phyloP scores from a whole-genome alignment of 2,113 vertebrate genomes.

The Misgurnus anguillicaudatus region DNA sequence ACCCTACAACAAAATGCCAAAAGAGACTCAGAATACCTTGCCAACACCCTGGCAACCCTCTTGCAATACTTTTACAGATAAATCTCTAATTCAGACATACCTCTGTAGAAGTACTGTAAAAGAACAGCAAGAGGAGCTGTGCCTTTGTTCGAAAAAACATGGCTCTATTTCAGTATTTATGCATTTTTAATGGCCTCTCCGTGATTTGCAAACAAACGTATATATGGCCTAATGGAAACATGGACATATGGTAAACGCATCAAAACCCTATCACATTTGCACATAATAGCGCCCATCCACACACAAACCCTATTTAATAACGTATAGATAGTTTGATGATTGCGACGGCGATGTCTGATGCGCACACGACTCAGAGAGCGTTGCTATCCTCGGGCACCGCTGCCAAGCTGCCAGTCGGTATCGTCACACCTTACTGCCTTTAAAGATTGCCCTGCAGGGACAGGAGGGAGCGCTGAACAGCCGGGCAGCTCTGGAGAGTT shows the following conservation, averaged over 20 bases:
- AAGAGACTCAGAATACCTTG: no score
- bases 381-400: conserved; percentile 90
- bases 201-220: conserved; percentile 32
- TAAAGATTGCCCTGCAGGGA: conserved; percentile 99
- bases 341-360: conserved; percentile 56
- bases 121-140: neutral
- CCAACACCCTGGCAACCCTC: neutral
- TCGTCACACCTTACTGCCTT: conserved; percentile 99
- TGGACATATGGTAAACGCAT: conserved; percentile 33
- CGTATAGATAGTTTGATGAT: conserved; percentile 64
- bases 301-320: conserved; percentile 25
- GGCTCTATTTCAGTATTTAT: neutral
- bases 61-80: no score
- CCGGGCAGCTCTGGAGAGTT: conserved; percentile 98
- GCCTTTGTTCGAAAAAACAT: neutral
- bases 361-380: conserved; percentile 88
- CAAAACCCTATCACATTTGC: conserved; percentile 31
- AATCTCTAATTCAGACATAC: neutral
- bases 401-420: conserved; percentile 99
- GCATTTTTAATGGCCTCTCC: conserved; percentile 3
- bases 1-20: no score
- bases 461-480: conserved; percentile 88
- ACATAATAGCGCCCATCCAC: conserved; percentile 25
- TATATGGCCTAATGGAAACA: conserved; percentile 9
- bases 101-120: neutral